These are phyloP conservation scores for Hetaerina titia DNA, from an alignment of 2,888 invertebrate species.

Conservation along the genomic window DNA sequence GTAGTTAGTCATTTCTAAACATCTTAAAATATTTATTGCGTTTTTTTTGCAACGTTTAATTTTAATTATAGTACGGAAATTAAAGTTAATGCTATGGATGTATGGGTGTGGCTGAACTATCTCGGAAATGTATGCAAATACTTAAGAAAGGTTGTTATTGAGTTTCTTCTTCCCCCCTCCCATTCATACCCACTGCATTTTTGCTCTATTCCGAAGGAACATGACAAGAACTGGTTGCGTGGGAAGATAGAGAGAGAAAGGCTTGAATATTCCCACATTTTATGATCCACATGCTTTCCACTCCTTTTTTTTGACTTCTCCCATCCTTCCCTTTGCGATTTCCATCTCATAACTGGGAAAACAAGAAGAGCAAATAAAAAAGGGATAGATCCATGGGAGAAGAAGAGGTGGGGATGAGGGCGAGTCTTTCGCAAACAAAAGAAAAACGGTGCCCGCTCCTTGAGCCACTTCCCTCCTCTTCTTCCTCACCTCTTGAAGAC, in stretches of 20 bases:
- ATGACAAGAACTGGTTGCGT: background rate
- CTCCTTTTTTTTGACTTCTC: background rate
- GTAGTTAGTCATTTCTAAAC: background rate
- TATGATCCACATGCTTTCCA: background rate
- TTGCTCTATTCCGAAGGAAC: background rate
- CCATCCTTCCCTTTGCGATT: background rate
- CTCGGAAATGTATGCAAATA: background rate
- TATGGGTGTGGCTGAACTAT: background rate
- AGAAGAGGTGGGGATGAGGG: background rate
- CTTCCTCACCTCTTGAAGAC: slow-evolving; percentile 7
- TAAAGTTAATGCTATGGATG: background rate
- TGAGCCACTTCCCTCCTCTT: slow-evolving; percentile 16
- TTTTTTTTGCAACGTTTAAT: background rate
- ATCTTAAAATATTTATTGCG: background rate
- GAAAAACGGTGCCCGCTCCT: background rate
- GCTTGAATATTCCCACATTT: background rate
- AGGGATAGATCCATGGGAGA: background rate
- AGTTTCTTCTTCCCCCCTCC: background rate
- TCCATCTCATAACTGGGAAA: background rate
- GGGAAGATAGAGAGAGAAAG: background rate
- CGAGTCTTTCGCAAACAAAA: background rate
- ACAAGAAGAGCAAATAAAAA: background rate
- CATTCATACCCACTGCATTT: background rate
- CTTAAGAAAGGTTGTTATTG: background rate
- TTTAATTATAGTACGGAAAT: background rate